Base-by-base conservation (phyloP, 2,797 vertebrate genomes). In the Molossus alvarezi region DNA sequence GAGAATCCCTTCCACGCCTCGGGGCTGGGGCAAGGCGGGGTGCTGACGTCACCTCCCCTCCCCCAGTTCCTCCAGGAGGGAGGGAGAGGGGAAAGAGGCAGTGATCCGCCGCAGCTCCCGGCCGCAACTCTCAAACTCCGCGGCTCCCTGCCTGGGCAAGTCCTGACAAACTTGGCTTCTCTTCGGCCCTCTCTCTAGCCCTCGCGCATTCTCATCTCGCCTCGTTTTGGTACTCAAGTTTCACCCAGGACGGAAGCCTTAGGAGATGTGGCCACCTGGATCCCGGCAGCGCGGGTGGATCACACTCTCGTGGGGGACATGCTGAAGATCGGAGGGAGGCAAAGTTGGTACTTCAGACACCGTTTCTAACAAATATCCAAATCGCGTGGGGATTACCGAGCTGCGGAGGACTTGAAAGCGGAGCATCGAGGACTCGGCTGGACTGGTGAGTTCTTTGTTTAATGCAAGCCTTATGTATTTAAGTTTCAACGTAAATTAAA, bases 381-480 rank as follows among this genome's bases (percentile, higher is more conserved):
- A 82, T 91, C 48, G 95, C 92, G 91, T 60, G 73, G 98, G 98
- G 97, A 98, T 98, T 97, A 98, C 95, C 98, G 98, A 98, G 97
- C 98, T 97, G 97, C 91, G 90, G 41, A 13, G 98, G 90, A 94
- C 95, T 95, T 65, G 18, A 86, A 89, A 96, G 97, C 93, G 96
- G 96, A 96, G 96, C 97, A 90, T 83, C 97, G 96, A 96, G 96
- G 75, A 95, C 97, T 98, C 98, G 98, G 98, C 98, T 97, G 98
- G 97, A 98, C 98, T 97, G 99, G 99, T 99, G 98, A 99, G 99
- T 99, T 96, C 95, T 94, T 97, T 94, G 96, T 97, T 97, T 75
- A 88, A 83, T 82, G 85, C 93, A 88, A 96, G 45, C n/a, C n/a
- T 88, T 89, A 69, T 12, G 41, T 37, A n/a, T 86, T 93, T 84